Evolutionary conservation across 2,888 invertebrate genomes (phyloP), one percentile per base, ranked within the genome.

Genomic region (Meghimatium bilineatum): DNA sequence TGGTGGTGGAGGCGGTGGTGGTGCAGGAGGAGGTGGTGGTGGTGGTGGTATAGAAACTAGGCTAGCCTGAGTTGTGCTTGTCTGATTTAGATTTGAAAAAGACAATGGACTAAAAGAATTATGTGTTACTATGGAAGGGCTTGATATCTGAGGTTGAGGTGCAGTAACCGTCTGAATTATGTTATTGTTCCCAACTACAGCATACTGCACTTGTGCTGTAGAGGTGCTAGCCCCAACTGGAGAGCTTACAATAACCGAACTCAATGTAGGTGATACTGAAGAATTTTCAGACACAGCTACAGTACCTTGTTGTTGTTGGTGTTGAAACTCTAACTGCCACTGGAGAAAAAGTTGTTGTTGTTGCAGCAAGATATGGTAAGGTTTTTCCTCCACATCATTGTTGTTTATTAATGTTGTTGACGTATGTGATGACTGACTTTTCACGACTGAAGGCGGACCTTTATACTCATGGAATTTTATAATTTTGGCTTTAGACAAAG

Each of bases 401-500:
- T 44, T 78, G 85, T 34, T 32, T 23, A 78, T 52, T 8, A 74
- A 20, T 34, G 80, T 71, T 79, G n/a, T 10, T 38, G 85, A 26
- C 6, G 67, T 3, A 34, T n/a, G 71, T 81, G 80, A 77, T 60
- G 86, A 86, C 75, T 90, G 90, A 85, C 86, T 93, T 92, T 97
- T 97, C 90, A 97, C 97, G 32, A 97, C 97, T 94, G 96, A 97
- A 87, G 98, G 97, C 79, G 93, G 93, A 81, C 93, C 93, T 87
- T 97, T 97, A 94, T 97, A 97, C 94, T 99, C 99, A 94, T 99
- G 98, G 94, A 99, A 99, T 94, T 99, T 99, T 91, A 99, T 98
- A 82, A 97, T 97, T 89, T 97, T 95, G 36, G 96, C 95, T 94
- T 97, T 97, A 0, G 97, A 96, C 12, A 88, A 44, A 95, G 95